Base-by-base conservation (phyloP, 2,888 invertebrate genomes). In the Eurytoma adleriae region DNA sequence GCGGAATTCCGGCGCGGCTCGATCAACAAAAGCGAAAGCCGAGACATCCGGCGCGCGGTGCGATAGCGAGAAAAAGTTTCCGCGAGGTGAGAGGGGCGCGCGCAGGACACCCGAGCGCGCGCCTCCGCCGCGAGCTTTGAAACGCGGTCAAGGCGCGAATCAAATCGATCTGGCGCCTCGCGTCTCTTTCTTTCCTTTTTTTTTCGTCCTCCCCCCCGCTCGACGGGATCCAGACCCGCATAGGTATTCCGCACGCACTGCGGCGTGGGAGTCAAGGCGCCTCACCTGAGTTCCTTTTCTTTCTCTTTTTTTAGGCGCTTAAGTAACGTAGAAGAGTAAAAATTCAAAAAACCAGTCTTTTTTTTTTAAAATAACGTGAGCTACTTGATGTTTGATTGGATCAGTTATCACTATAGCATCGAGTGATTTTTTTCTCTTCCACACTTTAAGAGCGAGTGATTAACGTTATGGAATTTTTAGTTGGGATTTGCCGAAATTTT, bases 91-190 rank as follows among this genome's bases (percentile, higher is more conserved):
- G 14, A 16, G 14, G 12, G 52, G 3, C 14, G 16, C 52, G 52
- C 54, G 54, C 13, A 16, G 14, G n/a, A 13, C 54, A 54, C 54
- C 3, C 14, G 54, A 54, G 54, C 13, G 52, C 12, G 52, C 12
- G 16, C 14, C 12, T 52, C 14, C 1, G 54, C 14, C 54, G n/a
- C 40, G n/a, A 54, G 61, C 13, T 54, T 13, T 59, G 48, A 76
- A 76, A 76, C 30, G 69, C 76, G 76, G 76, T 76, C 76, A 76
- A 76, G 76, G 76, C 56, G 69, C 69, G 76, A 69, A 76, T 76
- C 76, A 62, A 76, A 69, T 76, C 76, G 69, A 76, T 75, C 30
- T 71, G 18, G 20, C 27, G n/a, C 30, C 13, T 16, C 54, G 20
- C 12, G n/a, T 3, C 30, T 5, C 57, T 27, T 30, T 16, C 12